Percentiles rank a stretch among this genome's conserved stretches.
Conservation (phyloP, 2,888 invertebrate species). For the Acanthosepion pharaonis region DNA sequence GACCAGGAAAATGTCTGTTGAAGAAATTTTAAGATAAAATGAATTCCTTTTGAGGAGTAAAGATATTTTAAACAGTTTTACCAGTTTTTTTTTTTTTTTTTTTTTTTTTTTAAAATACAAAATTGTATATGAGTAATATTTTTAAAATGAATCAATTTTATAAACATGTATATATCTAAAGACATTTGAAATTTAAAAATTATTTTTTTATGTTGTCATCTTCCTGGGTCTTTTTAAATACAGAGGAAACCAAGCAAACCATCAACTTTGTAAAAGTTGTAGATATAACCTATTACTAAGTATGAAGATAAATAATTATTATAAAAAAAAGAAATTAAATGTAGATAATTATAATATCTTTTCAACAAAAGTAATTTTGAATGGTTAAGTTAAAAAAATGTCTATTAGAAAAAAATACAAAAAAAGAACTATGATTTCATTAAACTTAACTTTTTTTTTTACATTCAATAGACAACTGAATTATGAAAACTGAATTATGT, state of each 20-base stretch:
- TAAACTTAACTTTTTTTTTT: background rate
- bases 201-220: background rate
- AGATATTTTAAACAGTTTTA: background rate
- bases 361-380: background rate
- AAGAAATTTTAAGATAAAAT: background rate
- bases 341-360: background rate
- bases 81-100: background rate
- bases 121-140: background rate
- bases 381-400: background rate
- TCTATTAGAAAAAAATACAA: background rate
- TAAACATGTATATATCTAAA: background rate
- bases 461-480: background rate
- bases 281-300: background rate
- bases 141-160: background rate
- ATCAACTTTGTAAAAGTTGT: background rate
- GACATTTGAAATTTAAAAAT: background rate
- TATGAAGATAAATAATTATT: background rate
- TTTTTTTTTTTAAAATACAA: background rate
- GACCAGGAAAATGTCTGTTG: background rate
- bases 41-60: background rate
- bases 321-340: background rate
- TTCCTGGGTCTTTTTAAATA: background rate
- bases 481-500: background rate
- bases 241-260: background rate
- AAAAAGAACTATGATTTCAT: background rate